Percentiles rank a stretch among this genome's conserved stretches.
These are phyloP conservation scores for Drosophila ohnishii DNA, from an alignment of 1,140 invertebrate species.

Conservation along the genomic window DNA sequence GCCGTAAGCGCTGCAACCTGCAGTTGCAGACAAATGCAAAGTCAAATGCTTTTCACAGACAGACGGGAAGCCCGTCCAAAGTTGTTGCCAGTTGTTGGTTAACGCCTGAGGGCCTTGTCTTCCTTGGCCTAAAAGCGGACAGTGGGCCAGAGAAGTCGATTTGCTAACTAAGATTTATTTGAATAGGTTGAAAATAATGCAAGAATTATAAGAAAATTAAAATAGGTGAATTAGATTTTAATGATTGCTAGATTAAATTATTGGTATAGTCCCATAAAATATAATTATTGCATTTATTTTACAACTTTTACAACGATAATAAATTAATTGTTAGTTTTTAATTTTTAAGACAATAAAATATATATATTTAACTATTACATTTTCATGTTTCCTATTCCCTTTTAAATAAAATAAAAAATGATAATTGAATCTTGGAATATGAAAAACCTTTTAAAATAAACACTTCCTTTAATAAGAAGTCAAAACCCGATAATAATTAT, in stretches of 20 bases:
- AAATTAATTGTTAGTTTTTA: no score
- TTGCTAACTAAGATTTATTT: neutral
- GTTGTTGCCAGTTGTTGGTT: conserved; percentile 46
- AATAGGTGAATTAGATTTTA: no score
- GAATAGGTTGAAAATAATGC: neutral
- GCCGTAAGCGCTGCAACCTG: conserved; percentile 43
- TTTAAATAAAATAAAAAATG: no score
- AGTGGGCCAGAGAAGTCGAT: conserved; percentile 25
- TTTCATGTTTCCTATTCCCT: no score
- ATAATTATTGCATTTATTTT: no score
- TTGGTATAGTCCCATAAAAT: no score
- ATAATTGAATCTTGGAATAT: no score
- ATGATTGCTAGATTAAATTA: no score
- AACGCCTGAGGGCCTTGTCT: conserved; percentile 33
- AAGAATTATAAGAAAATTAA: neutral
- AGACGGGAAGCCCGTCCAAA: conserved; percentile 34
- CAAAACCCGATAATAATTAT: neutral
- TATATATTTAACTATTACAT: no score
- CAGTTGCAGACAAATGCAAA: conserved; percentile 56
- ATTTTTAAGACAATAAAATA: no score
- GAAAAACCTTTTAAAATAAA: neutral
- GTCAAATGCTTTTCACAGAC: conserved; percentile 60
- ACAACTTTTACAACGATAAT: no score
- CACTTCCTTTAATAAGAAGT: neutral
- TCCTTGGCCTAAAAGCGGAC: conserved; percentile 25